Evolutionary conservation across 2,888 invertebrate species (phyloP), one percentile per base, ranked within the genome.

Genomic region (Trichogramma evanescens): DNA sequence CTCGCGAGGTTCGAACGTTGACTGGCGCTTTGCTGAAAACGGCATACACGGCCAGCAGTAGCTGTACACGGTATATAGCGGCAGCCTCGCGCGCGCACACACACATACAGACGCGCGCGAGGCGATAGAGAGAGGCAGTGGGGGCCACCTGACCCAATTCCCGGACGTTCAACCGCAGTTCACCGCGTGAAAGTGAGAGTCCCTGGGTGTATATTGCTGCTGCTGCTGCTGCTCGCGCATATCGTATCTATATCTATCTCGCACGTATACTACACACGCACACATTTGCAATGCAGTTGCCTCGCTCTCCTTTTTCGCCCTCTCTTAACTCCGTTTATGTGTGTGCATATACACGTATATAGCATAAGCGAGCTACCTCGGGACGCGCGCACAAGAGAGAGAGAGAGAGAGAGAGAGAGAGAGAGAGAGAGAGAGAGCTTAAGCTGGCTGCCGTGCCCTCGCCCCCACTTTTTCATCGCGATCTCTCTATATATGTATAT

Each of bases 91-190:
- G 45, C 57, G 44, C 44, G n/a, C 54, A 45, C 50, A 48, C 9
- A 13, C 50, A 53, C 45, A n/a, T 48, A 58, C 52, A 48, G 50
- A 7, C 10, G 26, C 56, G 26, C 10, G 10, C 51, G 53, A 56
- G 44, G 48, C 58, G 58, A 57, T 56, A 58, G 59, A 54, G 58
- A 60, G 60, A 81, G 50, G 42, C 46, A 46, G 73, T 74, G 82
- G 82, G 82, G 86, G 75, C 85, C 82, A 84, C 85, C 82, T 86
- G 88, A 86, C 88, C 88, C 84, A 88, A 83, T 87, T 88, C 82
- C 83, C 84, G 88, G 86, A 84, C 86, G 84, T 86, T 87, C 84
- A 85, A 86, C 77, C 86, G 76, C 82, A 82, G 82, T 82, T 82
- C 82, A 80, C 79, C 77, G 79, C 80, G 82, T 81, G 83, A 83